A percentile compares a stretch with the other conserved stretches of the same genome.
phyloP scores from a whole-genome alignment of 2,113 vertebrate species.

The Cephalopterus ornatus region DNA sequence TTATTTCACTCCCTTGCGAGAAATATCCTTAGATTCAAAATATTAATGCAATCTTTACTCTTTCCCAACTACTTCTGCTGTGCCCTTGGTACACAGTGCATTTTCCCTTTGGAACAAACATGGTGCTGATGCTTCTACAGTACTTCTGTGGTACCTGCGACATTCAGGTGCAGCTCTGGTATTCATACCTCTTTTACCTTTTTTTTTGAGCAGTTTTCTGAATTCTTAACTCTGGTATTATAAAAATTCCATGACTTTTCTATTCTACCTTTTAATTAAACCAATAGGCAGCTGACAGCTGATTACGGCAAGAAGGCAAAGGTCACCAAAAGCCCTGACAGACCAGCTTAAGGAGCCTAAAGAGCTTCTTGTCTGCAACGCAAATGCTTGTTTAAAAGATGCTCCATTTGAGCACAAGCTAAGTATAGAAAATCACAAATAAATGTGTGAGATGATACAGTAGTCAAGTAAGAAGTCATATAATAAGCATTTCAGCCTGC shows the following conservation, averaged over 20 bases:
- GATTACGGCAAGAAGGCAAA: neutral
- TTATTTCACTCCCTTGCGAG: neutral
- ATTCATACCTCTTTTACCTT: neutral
- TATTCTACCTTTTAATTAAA: neutral
- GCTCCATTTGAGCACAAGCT: neutral
- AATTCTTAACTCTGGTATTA: neutral
- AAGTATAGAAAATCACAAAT: neutral
- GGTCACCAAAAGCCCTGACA: neutral
- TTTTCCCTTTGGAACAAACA: neutral
- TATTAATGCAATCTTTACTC: neutral
- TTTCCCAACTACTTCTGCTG: neutral
- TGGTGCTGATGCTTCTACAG: fast-evolving
- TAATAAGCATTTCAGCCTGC: neutral
- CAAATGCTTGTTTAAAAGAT: neutral
- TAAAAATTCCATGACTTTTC: neutral
- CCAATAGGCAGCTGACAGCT: neutral
- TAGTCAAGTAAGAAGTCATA: neutral
- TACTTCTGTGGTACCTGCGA: neutral
- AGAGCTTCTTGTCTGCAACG: neutral
- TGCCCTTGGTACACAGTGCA: neutral
- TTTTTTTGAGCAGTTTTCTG: neutral
- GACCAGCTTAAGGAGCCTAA: neutral
- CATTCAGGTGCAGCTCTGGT: neutral
- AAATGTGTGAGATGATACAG: neutral
- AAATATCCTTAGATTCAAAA: neutral